phyloP scores from a whole-genome alignment of 64 coral and sea anemone species.

The Catalaphyllia jardinei region DNA sequence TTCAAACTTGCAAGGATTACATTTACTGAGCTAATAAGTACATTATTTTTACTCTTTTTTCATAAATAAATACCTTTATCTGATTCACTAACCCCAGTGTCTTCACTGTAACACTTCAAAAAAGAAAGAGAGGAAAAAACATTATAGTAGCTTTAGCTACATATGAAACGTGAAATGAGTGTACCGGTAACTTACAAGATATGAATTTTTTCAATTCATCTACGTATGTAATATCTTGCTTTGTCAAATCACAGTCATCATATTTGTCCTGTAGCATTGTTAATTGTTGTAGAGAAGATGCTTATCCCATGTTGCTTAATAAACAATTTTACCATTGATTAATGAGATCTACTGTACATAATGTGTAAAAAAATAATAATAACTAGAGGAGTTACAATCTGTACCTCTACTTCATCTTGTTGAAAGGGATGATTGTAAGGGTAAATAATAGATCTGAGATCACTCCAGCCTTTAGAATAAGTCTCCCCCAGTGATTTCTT shows the following conservation, averaged over 20 bases:
- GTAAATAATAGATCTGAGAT: slow-evolving; percentile 59
- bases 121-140: not conserved
- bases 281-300: too few species aligned
- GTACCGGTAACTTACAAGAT: too few species aligned
- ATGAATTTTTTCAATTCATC: too few species aligned
- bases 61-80: slow-evolving; percentile 73
- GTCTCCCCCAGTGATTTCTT: slow-evolving; percentile 76
- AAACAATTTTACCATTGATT: too few species aligned
- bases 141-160: too few species aligned
- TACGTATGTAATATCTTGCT: too few species aligned
- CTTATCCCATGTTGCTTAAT: too few species aligned
- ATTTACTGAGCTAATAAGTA: not conserved
- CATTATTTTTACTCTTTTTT: not conserved
- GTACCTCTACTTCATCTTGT: slow-evolving; percentile 69
- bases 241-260: too few species aligned
- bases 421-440: slow-evolving; percentile 56
- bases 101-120: slow-evolving; percentile 65
- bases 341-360: too few species aligned
- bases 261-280: too few species aligned
- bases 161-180: too few species aligned
- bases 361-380: not conserved
- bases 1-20: not conserved
- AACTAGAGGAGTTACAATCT: too few species aligned
- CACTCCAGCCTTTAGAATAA: slow-evolving; percentile 63
- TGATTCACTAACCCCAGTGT: slow-evolving; percentile 71